Conservation (phyloP, 2,797 vertebrate species). For the Lutjanus campechanus region DNA sequence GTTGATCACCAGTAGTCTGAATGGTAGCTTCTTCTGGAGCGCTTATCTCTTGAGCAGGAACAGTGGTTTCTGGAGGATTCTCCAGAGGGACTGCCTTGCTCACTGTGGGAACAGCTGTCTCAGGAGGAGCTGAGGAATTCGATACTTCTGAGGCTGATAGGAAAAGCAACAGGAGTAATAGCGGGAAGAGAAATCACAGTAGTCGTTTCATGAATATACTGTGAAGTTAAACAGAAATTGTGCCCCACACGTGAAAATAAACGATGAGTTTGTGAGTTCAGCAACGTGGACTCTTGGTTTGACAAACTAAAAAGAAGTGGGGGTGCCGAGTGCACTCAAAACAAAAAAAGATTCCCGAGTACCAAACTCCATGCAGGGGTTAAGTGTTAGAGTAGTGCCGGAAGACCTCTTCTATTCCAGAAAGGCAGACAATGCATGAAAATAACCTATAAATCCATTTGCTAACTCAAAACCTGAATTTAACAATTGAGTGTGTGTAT, state of each 20-base stretch:
- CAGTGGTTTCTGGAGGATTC: conserved; percentile 61
- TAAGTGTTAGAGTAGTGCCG: conserved; percentile 36
- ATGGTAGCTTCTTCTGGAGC: conserved; percentile 40
- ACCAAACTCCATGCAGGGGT: conserved; percentile 70
- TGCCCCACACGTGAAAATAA: conserved; percentile 57
- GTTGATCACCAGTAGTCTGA: conserved; percentile 52
- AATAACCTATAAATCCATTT: not conserved
- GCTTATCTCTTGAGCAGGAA: conserved; percentile 37
- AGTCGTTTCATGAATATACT: conserved; percentile 31
- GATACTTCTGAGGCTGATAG: conserved; percentile 72
- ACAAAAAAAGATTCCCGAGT: conserved; percentile 22
- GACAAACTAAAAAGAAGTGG: conserved; percentile 9
- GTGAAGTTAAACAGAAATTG: conserved; percentile 34
- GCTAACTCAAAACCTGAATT: not conserved
- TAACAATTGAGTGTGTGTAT: not conserved
- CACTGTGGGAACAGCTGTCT: conserved; percentile 66
- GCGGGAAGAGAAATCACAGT: conserved; percentile 56
- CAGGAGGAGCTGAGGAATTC: conserved; percentile 61
- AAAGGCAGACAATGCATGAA: not conserved
- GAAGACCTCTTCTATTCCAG: conserved; percentile 10
- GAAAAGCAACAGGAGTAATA: conserved; percentile 53
- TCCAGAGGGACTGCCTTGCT: conserved; percentile 63
- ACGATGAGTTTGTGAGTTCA: conserved; percentile 35
- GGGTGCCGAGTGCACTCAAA: conserved; percentile 23
- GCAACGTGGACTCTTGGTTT: conserved; percentile 11